Evolutionary conservation across 2,888 invertebrate genomes (phyloP).

Genomic region (Cistogaster globosa): DNA sequence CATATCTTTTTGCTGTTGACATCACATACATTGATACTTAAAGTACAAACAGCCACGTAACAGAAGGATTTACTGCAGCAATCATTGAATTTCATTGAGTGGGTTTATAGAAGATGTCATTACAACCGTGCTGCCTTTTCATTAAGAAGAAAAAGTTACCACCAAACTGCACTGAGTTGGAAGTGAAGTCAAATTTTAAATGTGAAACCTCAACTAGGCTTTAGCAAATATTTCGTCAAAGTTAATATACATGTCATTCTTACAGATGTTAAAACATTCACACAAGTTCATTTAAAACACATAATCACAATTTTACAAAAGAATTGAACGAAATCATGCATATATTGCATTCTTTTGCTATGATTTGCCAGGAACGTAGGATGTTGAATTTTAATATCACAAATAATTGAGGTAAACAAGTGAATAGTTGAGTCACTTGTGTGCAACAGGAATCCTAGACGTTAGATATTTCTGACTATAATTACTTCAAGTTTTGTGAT

Average conservation of each 20-base stretch:
- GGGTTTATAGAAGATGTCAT: slow-evolving; percentile 31
- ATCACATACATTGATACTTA: slow-evolving; percentile 58
- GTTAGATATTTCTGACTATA: too few species aligned
- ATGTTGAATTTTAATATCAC: not conserved
- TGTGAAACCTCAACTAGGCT: slow-evolving; percentile 69
- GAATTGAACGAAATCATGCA: not conserved
- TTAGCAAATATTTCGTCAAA: slow-evolving; percentile 65
- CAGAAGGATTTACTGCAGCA: slow-evolving; percentile 1
- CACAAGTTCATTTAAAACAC: slow-evolving; percentile 9
- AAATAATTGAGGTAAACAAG: too few species aligned
- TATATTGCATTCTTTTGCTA: not conserved
- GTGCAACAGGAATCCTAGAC: too few species aligned
- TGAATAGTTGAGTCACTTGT: too few species aligned
- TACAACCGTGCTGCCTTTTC: slow-evolving; percentile 51
- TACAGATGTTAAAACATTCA: slow-evolving; percentile 9
- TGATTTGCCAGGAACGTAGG: slow-evolving; percentile 16
- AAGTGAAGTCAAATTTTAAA: slow-evolving; percentile 60
- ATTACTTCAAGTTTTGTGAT: too few species aligned
- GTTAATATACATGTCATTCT: slow-evolving; percentile 61
- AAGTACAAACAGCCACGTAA: slow-evolving; percentile 26
- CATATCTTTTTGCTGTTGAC: slow-evolving; percentile 41
- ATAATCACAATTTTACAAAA: not conserved
- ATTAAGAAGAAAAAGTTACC: slow-evolving; percentile 38
- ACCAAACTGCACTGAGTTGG: slow-evolving; percentile 23
- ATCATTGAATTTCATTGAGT: slow-evolving; percentile 7